These are phyloP conservation scores for Hypocryptadius cinnamomeus DNA, from an alignment of 2,113 vertebrate genomes.

Conservation along the genomic window DNA sequence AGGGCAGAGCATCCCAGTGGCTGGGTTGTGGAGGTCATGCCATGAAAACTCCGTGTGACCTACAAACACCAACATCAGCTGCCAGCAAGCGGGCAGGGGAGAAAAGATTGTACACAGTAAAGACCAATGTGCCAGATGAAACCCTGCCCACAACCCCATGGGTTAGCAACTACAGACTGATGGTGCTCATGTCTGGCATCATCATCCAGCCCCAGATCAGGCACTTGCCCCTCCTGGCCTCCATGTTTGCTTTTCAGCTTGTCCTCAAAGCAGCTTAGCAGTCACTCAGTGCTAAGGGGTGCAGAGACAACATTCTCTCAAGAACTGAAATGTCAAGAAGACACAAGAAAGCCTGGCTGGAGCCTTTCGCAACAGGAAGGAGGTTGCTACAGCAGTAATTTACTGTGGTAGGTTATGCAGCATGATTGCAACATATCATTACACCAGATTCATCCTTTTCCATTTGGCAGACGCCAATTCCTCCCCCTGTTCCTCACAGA, in stretches of 20 bases:
- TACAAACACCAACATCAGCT: background rate
- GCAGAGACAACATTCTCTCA: background rate
- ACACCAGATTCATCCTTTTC: conserved; percentile 51
- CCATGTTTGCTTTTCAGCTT: background rate
- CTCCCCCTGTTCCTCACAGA: background rate
- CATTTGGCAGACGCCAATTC: conserved; percentile 15
- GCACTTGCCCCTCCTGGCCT: background rate
- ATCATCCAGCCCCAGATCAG: background rate
- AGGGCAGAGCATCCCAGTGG: background rate
- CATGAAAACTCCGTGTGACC: background rate
- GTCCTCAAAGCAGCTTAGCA: background rate
- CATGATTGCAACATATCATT: conserved; percentile 53
- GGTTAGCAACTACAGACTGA: rapidly evolving
- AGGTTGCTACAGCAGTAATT: conserved; percentile 37
- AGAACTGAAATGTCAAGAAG: background rate
- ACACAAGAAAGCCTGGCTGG: background rate
- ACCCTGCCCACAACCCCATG: rapidly evolving
- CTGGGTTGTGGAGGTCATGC: no score
- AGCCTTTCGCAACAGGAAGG: conserved; percentile 33
- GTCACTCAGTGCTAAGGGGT: background rate
- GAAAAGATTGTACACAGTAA: background rate
- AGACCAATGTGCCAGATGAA: rapidly evolving
- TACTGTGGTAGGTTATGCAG: conserved; percentile 50
- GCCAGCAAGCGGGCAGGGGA: background rate
- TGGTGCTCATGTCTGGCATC: rapidly evolving